These are phyloP conservation scores for Cryptomyrus ogoouensis DNA, from an alignment of 2,113 vertebrate genomes.

Conservation along the genomic window DNA sequence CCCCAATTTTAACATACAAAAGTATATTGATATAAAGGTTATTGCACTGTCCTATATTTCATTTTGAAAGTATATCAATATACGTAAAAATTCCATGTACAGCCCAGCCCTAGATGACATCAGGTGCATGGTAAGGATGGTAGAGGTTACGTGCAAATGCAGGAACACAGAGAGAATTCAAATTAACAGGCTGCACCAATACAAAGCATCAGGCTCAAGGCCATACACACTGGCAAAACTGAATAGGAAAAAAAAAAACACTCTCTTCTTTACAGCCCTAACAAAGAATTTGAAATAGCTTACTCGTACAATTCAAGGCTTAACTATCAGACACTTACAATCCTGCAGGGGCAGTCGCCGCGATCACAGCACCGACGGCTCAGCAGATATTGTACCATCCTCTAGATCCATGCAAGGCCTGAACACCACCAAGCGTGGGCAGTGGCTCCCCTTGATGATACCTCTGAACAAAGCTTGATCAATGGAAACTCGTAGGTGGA, in stretches of 20 bases:
- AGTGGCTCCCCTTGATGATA: not conserved
- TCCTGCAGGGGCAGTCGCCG: not conserved
- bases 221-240: not conserved
- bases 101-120: not conserved
- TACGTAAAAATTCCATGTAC: not conserved
- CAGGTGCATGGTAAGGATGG: not conserved
- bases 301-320: not conserved
- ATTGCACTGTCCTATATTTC: not conserved
- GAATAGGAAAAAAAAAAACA: not conserved
- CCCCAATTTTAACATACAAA: not conserved
- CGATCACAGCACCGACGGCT: not conserved
- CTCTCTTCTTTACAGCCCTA: not conserved
- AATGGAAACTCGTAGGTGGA: not conserved
- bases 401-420: not conserved
- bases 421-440: not conserved
- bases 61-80: not conserved
- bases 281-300: not conserved
- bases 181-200: not conserved
- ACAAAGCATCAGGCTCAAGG: not conserved
- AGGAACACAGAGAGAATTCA: not conserved
- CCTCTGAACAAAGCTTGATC: not conserved
- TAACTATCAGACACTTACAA: not conserved
- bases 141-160: not conserved
- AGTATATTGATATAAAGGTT: not conserved
- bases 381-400: not conserved